Evolutionary conservation across 2,888 invertebrate genomes (phyloP).

Genomic region (Ornithoptera priamus): DNA sequence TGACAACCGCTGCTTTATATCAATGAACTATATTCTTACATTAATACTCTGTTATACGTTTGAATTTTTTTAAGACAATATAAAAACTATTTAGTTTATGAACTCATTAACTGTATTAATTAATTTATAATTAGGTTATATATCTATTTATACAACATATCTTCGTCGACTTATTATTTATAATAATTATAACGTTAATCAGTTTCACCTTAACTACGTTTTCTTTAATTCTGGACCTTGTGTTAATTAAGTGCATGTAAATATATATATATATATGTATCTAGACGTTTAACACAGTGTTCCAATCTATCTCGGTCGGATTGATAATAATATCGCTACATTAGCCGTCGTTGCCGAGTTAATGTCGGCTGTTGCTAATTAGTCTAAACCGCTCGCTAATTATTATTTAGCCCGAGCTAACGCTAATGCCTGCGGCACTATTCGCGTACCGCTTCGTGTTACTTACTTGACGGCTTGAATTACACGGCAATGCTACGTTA

Average conservation of each 20-base stretch:
- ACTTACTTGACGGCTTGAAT: background rate
- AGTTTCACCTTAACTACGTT: background rate
- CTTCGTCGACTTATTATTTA: background rate
- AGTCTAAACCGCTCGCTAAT: constrained; percentile 36
- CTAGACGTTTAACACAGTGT: constrained; percentile 12
- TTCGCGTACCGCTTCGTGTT: constrained; percentile 5
- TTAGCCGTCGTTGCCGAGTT: constrained; percentile 34
- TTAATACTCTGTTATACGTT: background rate
- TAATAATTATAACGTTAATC: background rate
- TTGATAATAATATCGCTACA: constrained; percentile 26
- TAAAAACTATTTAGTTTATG: no score
- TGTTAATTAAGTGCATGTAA: background rate
- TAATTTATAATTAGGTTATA: no score
- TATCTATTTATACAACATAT: no score
- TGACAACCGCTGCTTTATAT: background rate
- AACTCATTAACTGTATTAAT: no score
- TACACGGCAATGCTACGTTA: background rate
- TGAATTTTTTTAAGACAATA: background rate
- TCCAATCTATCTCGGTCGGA: constrained; percentile 22
- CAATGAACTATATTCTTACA: background rate
- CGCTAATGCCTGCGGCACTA: constrained; percentile 26
- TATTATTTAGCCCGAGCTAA: constrained; percentile 35
- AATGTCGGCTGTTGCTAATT: constrained; percentile 34
- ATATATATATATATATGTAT: background rate
- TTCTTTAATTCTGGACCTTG: background rate